These are phyloP conservation scores for Globodera rostochiensis DNA, from an alignment of 1,140 invertebrate species.

Conservation along the genomic window DNA sequence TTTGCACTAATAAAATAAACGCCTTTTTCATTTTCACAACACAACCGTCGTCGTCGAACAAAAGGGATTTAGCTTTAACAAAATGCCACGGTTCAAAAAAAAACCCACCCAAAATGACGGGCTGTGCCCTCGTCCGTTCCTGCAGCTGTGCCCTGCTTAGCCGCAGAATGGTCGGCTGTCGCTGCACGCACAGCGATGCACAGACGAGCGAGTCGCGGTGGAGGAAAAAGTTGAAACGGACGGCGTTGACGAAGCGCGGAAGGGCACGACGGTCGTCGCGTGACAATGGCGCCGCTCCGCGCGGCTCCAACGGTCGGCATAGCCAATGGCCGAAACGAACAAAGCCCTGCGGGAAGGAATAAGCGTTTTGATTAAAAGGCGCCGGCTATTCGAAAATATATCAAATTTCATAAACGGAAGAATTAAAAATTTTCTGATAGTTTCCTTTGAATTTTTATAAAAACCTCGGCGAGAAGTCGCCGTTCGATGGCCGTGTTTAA, in stretches of 20 bases:
- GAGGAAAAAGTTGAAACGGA: constrained; percentile 45
- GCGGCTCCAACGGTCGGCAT: constrained; percentile 39
- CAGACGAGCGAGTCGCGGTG: constrained; percentile 53
- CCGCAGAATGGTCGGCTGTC: constrained; percentile 42
- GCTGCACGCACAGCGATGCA: constrained; percentile 38
- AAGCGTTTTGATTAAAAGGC: background rate
- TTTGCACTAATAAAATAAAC: background rate
- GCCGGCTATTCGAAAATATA: background rate
- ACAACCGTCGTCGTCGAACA: too few relatives aligned
- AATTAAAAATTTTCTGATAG: background rate
- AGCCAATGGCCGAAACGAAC: constrained; percentile 51
- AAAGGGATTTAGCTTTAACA: too few relatives aligned
- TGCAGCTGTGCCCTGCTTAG: constrained; percentile 33
- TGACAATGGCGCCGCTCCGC: constrained; percentile 3
- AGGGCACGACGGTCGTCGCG: constrained; percentile 19
- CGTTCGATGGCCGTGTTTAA: constrained; percentile 49
- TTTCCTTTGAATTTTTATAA: background rate
- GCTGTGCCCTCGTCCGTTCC: constrained; percentile 12
- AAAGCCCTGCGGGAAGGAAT: constrained; percentile 33
- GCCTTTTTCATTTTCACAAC: background rate
- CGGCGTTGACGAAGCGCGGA: constrained; percentile 41
- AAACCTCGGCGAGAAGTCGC: constrained; percentile 27
- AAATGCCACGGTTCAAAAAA: background rate
- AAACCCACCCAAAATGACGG: constrained; percentile 43
- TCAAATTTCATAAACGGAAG: too few relatives aligned